These are phyloP conservation scores for Ormia ochracea DNA, from an alignment of 2,888 invertebrate species.

Conservation along the genomic window DNA sequence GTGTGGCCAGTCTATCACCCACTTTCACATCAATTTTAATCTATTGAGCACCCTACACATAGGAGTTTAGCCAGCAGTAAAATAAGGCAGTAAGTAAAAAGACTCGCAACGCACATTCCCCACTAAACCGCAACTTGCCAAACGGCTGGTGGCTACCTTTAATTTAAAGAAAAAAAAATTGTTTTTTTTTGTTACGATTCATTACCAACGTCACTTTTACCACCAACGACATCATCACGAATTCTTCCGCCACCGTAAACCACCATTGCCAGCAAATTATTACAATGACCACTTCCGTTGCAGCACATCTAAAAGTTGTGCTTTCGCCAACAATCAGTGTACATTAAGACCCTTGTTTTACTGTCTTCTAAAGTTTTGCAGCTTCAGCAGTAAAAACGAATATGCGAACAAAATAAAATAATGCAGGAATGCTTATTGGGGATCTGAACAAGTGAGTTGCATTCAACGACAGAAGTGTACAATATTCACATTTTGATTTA, in stretches of 20 bases:
- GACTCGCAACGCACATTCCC: background rate
- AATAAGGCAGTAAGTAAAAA: conserved; percentile 24
- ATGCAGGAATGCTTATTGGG: conserved; percentile 14
- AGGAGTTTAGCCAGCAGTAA: background rate
- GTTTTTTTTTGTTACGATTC: conserved; percentile 28
- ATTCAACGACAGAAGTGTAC: conserved; percentile 13
- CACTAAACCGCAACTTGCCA: conserved; percentile 7
- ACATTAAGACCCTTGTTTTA: conserved; percentile 53
- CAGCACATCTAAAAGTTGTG: conserved; percentile 50
- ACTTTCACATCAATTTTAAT: no score
- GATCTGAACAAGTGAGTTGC: conserved; percentile 18
- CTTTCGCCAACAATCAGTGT: conserved; percentile 36
- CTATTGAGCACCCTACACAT: no score
- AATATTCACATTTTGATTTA: background rate
- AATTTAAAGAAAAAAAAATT: conserved; percentile 6
- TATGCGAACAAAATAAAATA: background rate
- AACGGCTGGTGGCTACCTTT: conserved; percentile 33
- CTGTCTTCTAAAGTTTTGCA: conserved; percentile 46
- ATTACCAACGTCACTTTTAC: conserved; percentile 45
- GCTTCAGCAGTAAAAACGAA: conserved; percentile 25
- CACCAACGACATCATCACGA: conserved; percentile 33
- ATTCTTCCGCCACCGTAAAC: conserved; percentile 21
- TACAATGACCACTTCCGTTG: conserved; percentile 61
- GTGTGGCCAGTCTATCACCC: no score
- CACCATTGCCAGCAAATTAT: conserved; percentile 48